Percentiles rank a stretch among this genome's conserved stretches.
phyloP scores from a whole-genome alignment of 30 jellyfish, hydroid and myxozoan species.

The Aurelia aurita region DNA sequence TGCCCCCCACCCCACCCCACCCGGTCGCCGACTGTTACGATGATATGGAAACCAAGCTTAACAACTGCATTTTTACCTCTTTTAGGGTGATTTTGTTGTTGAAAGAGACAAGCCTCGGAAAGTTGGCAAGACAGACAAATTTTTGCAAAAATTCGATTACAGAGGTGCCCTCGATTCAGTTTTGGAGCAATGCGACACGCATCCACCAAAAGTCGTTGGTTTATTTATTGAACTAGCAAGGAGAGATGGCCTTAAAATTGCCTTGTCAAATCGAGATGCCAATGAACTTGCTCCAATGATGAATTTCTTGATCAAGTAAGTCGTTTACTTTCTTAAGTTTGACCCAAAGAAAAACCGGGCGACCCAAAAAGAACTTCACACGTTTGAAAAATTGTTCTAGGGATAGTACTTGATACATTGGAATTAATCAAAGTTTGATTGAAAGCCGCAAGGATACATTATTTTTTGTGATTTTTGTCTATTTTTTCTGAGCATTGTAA shows the following conservation, averaged over 20 bases:
- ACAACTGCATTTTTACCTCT: background rate
- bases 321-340: background rate
- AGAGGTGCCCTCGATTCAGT: constrained; percentile 85
- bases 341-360: too few species aligned
- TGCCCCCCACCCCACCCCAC: too few species aligned
- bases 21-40: too few species aligned
- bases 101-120: constrained; percentile 28
- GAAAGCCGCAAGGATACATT: too few species aligned
- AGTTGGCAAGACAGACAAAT: constrained; percentile 49
- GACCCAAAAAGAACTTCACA: too few species aligned
- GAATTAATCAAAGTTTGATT: too few species aligned
- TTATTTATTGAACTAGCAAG: constrained; percentile 84
- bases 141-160: constrained; percentile 70
- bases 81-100: constrained; percentile 86
- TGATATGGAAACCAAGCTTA: too few species aligned
- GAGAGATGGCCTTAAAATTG: constrained; percentile 80
- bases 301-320: constrained; percentile 76
- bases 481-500: too few species aligned
- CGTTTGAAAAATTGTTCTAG: too few species aligned
- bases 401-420: too few species aligned
- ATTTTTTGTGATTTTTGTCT: too few species aligned
- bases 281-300: constrained; percentile 59
- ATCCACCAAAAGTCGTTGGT: constrained; percentile 75
- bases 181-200: constrained; percentile 7
- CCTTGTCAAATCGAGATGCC: constrained; percentile 78